Conservation (phyloP, 2,113 vertebrate species). For the Microtus montanus region DNA sequence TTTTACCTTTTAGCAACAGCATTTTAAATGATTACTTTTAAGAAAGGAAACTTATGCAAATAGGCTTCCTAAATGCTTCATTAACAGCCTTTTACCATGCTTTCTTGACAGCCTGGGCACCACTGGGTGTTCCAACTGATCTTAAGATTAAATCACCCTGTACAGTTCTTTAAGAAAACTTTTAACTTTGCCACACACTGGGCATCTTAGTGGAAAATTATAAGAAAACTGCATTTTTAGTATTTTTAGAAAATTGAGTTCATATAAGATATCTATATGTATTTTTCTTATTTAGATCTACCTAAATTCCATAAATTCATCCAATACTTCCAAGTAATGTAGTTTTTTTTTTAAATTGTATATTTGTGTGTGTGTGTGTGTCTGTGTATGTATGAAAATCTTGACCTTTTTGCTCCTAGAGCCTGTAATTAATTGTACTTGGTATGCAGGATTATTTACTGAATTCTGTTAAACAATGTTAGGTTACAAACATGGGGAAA, state of each 20-base stretch:
- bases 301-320: background rate
- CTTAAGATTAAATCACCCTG: constrained; percentile 50
- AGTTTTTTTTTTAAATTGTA: background rate
- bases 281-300: background rate
- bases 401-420: constrained; percentile 4
- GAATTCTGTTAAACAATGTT: constrained; percentile 71
- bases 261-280: background rate
- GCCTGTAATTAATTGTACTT: constrained; percentile 54
- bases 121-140: constrained; percentile 59
- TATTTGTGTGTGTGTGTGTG: background rate
- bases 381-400: background rate
- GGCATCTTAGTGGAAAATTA: background rate
- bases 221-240: constrained; percentile 16
- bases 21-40: constrained; percentile 55
- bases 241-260: background rate
- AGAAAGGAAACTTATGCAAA: constrained; percentile 39
- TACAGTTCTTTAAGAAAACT: constrained; percentile 50
- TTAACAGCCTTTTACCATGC: constrained; percentile 40
- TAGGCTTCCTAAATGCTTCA: constrained; percentile 52
- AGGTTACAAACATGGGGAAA: constrained; percentile 75
- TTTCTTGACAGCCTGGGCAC: constrained; percentile 48
- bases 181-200: constrained; percentile 49
- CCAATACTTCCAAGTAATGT: background rate
- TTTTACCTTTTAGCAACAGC: constrained; percentile 45
- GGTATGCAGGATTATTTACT: constrained; percentile 71